These are phyloP conservation scores for Agrochola litura DNA, from an alignment of 2,888 invertebrate genomes.

Conservation along the genomic window DNA sequence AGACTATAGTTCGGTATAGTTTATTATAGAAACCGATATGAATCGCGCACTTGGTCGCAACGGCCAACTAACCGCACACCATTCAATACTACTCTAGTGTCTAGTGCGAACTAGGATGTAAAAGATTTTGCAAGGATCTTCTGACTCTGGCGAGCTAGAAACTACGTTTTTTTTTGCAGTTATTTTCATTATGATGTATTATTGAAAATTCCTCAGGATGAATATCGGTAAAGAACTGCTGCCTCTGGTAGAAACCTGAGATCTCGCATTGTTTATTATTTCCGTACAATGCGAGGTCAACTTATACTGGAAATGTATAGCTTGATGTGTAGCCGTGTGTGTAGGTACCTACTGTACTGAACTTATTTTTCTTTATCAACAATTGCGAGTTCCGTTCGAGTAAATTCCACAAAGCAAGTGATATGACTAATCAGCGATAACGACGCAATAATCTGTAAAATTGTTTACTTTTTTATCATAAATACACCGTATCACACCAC, in stretches of 20 bases:
- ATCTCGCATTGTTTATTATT: no score
- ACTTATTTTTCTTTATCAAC: background rate
- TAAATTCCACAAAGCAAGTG: conserved; percentile 3
- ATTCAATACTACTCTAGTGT: no score
- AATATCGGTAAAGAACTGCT: background rate
- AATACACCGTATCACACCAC: conserved; percentile 5
- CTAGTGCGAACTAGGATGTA: no score
- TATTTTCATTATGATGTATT: background rate
- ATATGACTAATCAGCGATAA: conserved; percentile 14
- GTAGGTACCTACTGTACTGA: background rate
- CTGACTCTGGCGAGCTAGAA: background rate
- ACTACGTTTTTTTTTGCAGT: background rate
- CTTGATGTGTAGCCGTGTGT: no score
- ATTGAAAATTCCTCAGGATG: background rate
- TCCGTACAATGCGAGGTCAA: no score
- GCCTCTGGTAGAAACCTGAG: background rate
- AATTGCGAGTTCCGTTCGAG: background rate
- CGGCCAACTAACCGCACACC: no score
- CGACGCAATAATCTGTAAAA: conserved; percentile 5
- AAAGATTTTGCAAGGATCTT: background rate
- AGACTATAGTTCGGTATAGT: no score
- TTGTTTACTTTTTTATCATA: conserved; percentile 37
- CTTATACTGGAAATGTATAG: no score
- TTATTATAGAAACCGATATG: no score
- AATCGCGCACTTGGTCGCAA: no score